These are phyloP conservation scores for Diadophis punctatus DNA, from an alignment of 2,113 vertebrate species.

Conservation along the genomic window DNA sequence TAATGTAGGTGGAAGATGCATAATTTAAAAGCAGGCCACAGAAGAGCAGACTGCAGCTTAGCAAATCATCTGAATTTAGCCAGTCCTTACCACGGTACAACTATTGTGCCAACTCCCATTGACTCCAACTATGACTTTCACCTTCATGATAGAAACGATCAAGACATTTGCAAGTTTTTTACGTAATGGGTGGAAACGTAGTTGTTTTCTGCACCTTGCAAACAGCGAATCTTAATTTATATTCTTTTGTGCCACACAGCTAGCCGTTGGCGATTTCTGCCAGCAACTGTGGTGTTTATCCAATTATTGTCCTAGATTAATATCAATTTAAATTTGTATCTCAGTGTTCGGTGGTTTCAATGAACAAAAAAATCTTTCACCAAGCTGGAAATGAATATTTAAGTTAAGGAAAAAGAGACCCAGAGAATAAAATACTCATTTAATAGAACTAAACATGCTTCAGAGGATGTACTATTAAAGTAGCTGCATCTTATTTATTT, in stretches of 20 bases:
- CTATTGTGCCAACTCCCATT: not conserved
- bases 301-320: not conserved
- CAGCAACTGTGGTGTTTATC: not conserved
- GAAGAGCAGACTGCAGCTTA: not conserved
- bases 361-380: not conserved
- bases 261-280: not conserved
- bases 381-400: constrained; percentile 2
- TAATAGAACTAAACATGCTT: not conserved
- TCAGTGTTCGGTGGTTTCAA: not conserved
- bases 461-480: not conserved
- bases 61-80: not conserved
- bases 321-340: not conserved
- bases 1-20: not conserved
- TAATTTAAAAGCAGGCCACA: not conserved
- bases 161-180: not conserved
- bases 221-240: not conserved
- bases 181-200: not conserved
- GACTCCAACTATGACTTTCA: not conserved
- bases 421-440: not conserved
- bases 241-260: not conserved
- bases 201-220: not conserved
- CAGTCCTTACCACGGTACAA: not conserved
- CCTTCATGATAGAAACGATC: not conserved
- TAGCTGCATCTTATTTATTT: not conserved
- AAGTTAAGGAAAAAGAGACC: not conserved